These are phyloP conservation scores for Sebastes ruberrimus DNA, from an alignment of 2,797 vertebrate species.

Conservation along the genomic window DNA sequence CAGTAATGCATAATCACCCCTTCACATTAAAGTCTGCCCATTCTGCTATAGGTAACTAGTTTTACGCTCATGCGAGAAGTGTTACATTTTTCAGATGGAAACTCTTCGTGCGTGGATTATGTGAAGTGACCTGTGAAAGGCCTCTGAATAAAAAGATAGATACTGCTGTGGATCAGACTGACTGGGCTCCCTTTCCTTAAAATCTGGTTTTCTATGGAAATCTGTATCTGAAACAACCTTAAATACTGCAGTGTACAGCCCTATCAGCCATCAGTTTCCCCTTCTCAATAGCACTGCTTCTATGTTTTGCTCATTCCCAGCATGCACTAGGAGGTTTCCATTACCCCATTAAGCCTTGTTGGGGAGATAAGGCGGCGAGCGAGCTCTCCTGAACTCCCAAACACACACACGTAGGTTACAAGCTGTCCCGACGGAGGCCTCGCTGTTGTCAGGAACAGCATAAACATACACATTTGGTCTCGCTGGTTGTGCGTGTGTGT, in stretches of 20 bases:
- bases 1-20: constrained; percentile 21
- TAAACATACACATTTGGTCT: constrained; percentile 57
- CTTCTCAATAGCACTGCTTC: constrained; percentile 13
- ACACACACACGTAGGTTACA: constrained; percentile 33
- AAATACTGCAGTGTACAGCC: background rate
- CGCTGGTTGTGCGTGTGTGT: background rate
- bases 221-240: background rate
- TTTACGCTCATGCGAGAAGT: background rate
- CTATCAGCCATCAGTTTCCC: constrained; percentile 19
- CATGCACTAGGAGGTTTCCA: constrained; percentile 67
- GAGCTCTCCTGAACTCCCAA: constrained; percentile 19
- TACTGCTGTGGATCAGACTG: background rate
- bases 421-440: constrained; percentile 46
- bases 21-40: constrained; percentile 28
- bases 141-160: background rate
- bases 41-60: background rate
- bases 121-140: background rate
- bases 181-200: background rate
- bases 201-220: background rate
- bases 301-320: constrained; percentile 51
- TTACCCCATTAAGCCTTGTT: constrained; percentile 66
- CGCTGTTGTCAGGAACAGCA: constrained; percentile 59
- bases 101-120: background rate
- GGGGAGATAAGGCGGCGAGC: constrained; percentile 64
- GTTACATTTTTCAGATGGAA: background rate